Conservation (phyloP, 2,888 invertebrate genomes). For the Oscheius myriophilus region DNA sequence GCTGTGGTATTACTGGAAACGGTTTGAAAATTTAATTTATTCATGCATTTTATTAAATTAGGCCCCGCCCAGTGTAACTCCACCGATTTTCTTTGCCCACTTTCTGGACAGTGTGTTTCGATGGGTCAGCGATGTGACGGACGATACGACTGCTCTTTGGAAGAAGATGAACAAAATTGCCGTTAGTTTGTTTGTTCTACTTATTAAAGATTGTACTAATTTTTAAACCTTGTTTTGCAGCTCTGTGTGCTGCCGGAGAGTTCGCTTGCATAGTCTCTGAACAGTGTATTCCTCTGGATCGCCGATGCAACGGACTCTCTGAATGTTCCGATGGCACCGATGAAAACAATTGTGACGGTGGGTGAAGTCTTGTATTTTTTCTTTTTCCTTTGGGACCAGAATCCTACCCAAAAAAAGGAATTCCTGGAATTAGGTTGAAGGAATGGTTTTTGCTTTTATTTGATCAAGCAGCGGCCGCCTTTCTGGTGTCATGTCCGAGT, state of each 20-base stretch:
- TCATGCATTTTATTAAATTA: constrained; percentile 3
- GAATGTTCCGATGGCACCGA: constrained; percentile 70
- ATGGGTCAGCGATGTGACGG: constrained; percentile 67
- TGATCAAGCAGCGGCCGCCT: constrained; percentile 25
- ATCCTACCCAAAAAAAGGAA: constrained; percentile 19
- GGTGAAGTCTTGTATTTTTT: constrained; percentile 1
- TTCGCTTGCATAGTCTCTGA: constrained; percentile 69
- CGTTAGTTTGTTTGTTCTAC: constrained; percentile 49
- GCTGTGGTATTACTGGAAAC: constrained; percentile 53
- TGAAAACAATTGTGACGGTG: constrained; percentile 66
- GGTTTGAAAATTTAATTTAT: not conserved
- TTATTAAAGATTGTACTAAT: not conserved
- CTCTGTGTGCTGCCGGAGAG: constrained; percentile 66
- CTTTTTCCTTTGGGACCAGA: not conserved
- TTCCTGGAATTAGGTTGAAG: not conserved
- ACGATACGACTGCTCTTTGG: constrained; percentile 67
- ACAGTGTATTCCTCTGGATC: constrained; percentile 66
- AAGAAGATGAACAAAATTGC: constrained; percentile 71
- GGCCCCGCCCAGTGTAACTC: constrained; percentile 51
- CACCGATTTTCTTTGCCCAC: constrained; percentile 65
- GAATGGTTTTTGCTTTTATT: constrained; percentile 24
- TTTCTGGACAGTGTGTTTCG: constrained; percentile 65
- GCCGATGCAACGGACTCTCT: constrained; percentile 67
- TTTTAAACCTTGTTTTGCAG: constrained; percentile 43
- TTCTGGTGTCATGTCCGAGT: constrained; percentile 30